Evolutionary conservation across 2,888 invertebrate genomes (phyloP), one percentile per base, ranked within the genome.

Genomic region (Pantelozetes paolii): DNA sequence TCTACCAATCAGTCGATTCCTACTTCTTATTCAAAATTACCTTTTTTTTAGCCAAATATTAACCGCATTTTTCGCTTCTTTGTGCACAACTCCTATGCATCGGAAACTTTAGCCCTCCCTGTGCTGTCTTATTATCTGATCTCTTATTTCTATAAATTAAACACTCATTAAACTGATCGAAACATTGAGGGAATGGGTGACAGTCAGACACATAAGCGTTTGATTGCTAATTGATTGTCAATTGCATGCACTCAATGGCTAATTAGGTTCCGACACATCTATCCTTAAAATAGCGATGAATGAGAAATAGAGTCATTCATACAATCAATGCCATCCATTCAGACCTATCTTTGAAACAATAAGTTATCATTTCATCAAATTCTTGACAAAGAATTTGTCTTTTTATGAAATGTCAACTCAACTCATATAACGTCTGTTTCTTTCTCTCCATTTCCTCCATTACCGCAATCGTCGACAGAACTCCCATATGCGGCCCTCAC

Each of bases 401-500:
- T 54, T 54, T 26, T 1, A n/a, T 11, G 15, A 54, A 20, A 54
- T 45, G 15, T 45, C 45, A 18, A 23, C 54, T 45, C 45, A 18
- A 23, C 54, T 54, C n/a, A 50, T 54, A 45, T 45, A 45, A 45
- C 8, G 23, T 30, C 32, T 62, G n/a, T 62, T 62, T 62, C 62
- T 67, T 40, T 67, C 67, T 67, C 32, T 67, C 9, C 23, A 40
- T 67, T 67, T 20, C 40, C 64, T 64, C 50, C 20, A 32, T 64
- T 23, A 28, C 59, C 59, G 30, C 59, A 3, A 59, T 64, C 64
- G 23, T 48, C 20, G 50, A 54, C 80, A 83, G 83, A 84, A 83
- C 79, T 83, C 84, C 73, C 82, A 83, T 76, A 83, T 84, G 83
- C 81, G 84, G 80, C 84, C 84, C 77, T 85, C 84, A 77, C 84